A percentile compares a stretch with the other conserved stretches of the same genome.
phyloP scores from a whole-genome alignment of 2,888 invertebrate species.

The Drosophila longiperda region DNA sequence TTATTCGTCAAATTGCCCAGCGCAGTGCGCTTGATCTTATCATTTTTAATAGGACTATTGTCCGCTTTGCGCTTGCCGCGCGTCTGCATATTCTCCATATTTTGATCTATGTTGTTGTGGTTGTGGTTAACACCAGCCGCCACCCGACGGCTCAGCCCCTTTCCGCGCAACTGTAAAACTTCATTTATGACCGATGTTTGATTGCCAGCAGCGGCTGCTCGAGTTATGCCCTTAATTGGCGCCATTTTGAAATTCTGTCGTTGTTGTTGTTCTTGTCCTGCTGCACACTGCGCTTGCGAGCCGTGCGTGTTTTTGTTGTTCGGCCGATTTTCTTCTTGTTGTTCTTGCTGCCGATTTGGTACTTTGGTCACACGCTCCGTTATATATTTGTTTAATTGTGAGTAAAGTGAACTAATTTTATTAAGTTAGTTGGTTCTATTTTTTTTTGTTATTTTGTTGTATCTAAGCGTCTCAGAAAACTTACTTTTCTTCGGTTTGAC shows the following conservation, averaged over 20 bases:
- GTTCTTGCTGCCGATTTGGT: slow-evolving; percentile 16
- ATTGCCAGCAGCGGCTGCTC: slow-evolving; percentile 64
- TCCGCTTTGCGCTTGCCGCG: slow-evolving; percentile 92
- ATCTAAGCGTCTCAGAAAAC: slow-evolving; percentile 39
- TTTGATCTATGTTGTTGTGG: slow-evolving; percentile 76
- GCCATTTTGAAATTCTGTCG: slow-evolving; percentile 81
- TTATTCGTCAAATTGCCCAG: slow-evolving; percentile 93
- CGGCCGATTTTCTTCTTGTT: slow-evolving; percentile 8
- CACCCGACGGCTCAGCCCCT: slow-evolving; percentile 75
- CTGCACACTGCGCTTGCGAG: slow-evolving; percentile 38
- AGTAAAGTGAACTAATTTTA: slow-evolving; percentile 6
- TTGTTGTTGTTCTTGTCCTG: slow-evolving; percentile 49
- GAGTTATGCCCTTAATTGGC: slow-evolving; percentile 81
- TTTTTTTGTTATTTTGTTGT: slow-evolving; percentile 25
- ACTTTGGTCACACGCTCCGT: slow-evolving; percentile 21
- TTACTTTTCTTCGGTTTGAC: slow-evolving; percentile 62
- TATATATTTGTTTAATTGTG: slow-evolving; percentile 29
- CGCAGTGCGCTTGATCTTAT: slow-evolving; percentile 91
- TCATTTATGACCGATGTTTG: slow-evolving; percentile 47
- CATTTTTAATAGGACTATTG: slow-evolving; percentile 91
- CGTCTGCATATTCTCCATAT: slow-evolving; percentile 78
- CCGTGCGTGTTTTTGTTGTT: slow-evolving; percentile 15
- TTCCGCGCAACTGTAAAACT: slow-evolving; percentile 74
- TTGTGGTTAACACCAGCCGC: slow-evolving; percentile 32
- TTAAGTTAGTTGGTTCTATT: slow-evolving; percentile 23